These are phyloP conservation scores for Sarcophilus harrisii DNA, from an alignment of 2,797 vertebrate species.

Conservation along the genomic window DNA sequence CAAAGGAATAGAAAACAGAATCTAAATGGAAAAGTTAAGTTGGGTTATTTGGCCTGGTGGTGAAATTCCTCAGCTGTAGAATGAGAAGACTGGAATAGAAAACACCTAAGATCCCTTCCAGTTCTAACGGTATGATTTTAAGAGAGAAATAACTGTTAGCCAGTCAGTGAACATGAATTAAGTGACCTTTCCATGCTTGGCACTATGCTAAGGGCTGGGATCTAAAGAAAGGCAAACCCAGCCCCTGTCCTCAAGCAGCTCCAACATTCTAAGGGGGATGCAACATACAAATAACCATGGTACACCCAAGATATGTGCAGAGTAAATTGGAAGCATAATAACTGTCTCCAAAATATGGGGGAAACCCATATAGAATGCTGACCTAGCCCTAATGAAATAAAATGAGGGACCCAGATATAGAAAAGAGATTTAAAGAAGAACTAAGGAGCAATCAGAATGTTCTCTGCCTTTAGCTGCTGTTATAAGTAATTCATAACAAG, in stretches of 20 bases:
- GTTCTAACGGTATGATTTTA: not conserved
- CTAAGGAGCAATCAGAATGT: not conserved
- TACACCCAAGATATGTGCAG: not conserved
- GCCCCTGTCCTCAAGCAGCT: not conserved
- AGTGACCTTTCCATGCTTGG: not conserved
- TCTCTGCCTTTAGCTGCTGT: not conserved
- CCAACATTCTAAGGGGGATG: not conserved
- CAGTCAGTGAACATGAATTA: not conserved
- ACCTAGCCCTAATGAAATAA: not conserved
- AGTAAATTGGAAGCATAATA: not conserved
- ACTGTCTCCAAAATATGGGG: not conserved
- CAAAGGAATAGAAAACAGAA: slow-evolving; percentile 9
- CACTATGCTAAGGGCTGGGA: not conserved
- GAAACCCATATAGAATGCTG: not conserved
- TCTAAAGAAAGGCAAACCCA: not conserved
- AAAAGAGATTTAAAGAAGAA: not conserved
- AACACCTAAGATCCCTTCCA: not conserved
- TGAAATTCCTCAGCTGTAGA: not conserved
- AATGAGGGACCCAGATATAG: not conserved
- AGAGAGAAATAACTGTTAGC: not conserved
- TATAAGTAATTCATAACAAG: not conserved
- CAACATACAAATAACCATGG: not conserved
- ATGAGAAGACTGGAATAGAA: not conserved
- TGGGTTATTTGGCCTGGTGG: not conserved
- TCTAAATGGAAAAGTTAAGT: not conserved